Percentiles rank a stretch among this genome's conserved stretches.
Conservation (phyloP, 2,888 invertebrate genomes). For the Eupithecia inturbata region DNA sequence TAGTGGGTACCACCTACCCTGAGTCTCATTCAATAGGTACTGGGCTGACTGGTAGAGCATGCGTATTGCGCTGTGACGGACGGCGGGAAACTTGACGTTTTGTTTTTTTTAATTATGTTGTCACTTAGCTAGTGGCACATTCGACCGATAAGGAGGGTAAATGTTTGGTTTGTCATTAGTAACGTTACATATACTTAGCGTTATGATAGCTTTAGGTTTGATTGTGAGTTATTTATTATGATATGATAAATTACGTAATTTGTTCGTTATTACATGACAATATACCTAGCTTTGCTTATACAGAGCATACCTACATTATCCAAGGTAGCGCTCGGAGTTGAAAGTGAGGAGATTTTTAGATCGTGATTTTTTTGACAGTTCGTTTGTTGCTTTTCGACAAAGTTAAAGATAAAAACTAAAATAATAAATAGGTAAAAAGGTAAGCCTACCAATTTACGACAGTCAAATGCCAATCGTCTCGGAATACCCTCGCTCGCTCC, state of each 20-base stretch:
- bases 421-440: background rate
- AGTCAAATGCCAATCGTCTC: background rate
- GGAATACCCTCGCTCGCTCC: background rate
- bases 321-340: background rate
- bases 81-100: slow-evolving; percentile 77
- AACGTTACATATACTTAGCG: slow-evolving; percentile 4
- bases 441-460: background rate
- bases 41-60: slow-evolving; percentile 66
- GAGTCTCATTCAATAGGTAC: slow-evolving; percentile 73
- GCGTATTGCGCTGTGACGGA: slow-evolving; percentile 66
- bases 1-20: slow-evolving; percentile 42
- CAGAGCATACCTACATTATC: too few relatives aligned
- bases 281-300: background rate
- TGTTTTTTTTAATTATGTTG: slow-evolving; percentile 50
- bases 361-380: background rate
- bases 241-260: background rate
- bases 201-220: slow-evolving; percentile 10
- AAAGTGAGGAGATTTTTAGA: background rate
- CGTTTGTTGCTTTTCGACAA: background rate
- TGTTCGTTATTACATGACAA: background rate
- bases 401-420: background rate
- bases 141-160: slow-evolving; percentile 44
- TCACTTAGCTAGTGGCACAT: slow-evolving; percentile 39
- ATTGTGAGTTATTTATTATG: slow-evolving; percentile 1
- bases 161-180: slow-evolving; percentile 30